Conservation (phyloP, 2,113 vertebrate genomes). For the Neolamprologus falcicula region DNA sequence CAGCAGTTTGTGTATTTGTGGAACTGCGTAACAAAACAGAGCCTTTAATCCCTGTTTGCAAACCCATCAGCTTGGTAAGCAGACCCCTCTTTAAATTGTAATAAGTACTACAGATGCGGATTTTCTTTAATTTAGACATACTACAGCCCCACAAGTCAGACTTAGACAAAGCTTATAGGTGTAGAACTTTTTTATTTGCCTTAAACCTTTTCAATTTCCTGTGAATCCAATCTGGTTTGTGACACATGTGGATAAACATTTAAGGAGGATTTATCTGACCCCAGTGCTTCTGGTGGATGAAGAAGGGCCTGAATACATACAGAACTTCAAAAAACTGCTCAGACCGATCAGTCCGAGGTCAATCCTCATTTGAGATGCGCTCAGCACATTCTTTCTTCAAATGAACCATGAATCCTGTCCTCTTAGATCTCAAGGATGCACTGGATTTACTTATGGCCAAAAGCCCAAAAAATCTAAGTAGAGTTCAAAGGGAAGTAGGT, state of each 20-base stretch:
- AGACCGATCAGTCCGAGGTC: not conserved
- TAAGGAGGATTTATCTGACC: not conserved
- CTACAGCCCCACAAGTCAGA: not conserved
- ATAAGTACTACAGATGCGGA: not conserved
- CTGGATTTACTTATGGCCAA: conserved; percentile 8
- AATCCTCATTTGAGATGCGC: conserved; percentile 3
- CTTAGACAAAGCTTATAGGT: not conserved
- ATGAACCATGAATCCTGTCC: conserved; percentile 37
- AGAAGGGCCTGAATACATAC: conserved; percentile 12
- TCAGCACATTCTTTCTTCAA: conserved; percentile 43
- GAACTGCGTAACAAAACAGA: not conserved
- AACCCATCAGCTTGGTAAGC: not conserved
- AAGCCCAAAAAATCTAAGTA: conserved; percentile 4
- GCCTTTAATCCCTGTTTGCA: not conserved
- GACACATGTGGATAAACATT: not conserved
- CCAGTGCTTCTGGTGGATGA: not conserved
- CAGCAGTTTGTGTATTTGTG: not conserved
- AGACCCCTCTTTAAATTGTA: not conserved
- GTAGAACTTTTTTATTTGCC: not conserved
- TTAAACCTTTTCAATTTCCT: not conserved
- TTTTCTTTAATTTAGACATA: not conserved
- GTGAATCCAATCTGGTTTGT: not conserved
- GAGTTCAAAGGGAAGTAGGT: conserved; percentile 47
- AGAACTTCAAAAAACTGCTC: not conserved
- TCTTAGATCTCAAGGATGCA: not conserved